Conservation (phyloP, 2,113 vertebrate genomes). For the Misgurnus mizolepis region DNA sequence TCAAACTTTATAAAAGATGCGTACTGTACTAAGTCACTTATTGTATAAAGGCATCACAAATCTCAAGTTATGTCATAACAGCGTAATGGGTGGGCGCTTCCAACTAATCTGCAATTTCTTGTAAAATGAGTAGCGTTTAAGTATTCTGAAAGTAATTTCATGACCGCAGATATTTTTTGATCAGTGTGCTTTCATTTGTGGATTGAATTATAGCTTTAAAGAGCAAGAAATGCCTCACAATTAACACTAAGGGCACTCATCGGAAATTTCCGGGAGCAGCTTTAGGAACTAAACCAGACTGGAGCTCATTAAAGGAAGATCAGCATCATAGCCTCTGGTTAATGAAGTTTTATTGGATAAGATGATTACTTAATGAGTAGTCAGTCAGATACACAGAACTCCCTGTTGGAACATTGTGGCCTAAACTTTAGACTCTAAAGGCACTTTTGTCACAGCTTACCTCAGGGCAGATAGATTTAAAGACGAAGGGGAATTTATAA, state of each 20-base stretch:
- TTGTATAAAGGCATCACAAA: not conserved
- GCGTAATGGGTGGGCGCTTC: not conserved
- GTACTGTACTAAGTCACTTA: too few species aligned
- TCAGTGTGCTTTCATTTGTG: not conserved
- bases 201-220: not conserved
- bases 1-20: too few species aligned
- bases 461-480: not conserved
- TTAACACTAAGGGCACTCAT: not conserved
- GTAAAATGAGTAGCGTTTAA: not conserved
- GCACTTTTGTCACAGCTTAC: not conserved
- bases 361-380: conserved; percentile 12
- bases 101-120: not conserved
- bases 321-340: conserved; percentile 8
- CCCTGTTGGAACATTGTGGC: conserved; percentile 10
- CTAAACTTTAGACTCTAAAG: not conserved
- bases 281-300: conserved; percentile 7
- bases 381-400: conserved; percentile 26
- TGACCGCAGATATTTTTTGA: not conserved
- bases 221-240: not conserved
- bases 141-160: not conserved
- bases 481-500: too few species aligned
- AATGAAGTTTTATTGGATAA: conserved; percentile 3
- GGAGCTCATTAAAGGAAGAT: conserved; percentile 1
- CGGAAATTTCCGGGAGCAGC: not conserved
- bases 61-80: not conserved